Percentiles rank a stretch among this genome's conserved stretches.
These are phyloP conservation scores for Apolygus lucorum DNA, from an alignment of 1,140 invertebrate genomes.

Conservation along the genomic window DNA sequence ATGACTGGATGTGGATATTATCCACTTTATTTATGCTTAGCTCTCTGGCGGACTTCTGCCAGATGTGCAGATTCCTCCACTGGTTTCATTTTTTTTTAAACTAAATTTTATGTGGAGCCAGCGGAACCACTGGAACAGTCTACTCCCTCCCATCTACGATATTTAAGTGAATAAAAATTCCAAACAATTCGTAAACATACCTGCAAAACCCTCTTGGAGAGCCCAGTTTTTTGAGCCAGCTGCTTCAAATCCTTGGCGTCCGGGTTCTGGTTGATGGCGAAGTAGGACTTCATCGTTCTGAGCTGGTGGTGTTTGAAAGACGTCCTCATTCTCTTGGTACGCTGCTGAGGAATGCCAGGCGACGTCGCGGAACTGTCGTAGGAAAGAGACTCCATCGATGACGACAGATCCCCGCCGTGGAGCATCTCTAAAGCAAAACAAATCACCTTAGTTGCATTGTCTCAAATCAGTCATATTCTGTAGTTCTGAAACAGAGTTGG, in stretches of 20 bases:
- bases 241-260: conserved; percentile 94
- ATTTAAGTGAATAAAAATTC: too few relatives aligned
- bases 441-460: conserved; percentile 4
- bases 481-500: too few relatives aligned
- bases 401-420: conserved; percentile 60
- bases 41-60: too few relatives aligned
- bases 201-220: conserved; percentile 92
- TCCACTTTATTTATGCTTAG: too few relatives aligned
- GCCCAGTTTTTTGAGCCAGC: conserved; percentile 89
- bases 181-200: too few relatives aligned
- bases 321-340: conserved; percentile 88
- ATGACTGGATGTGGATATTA: too few relatives aligned
- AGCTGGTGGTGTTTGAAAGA: conserved; percentile 95
- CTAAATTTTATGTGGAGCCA: too few relatives aligned
- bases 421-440: conserved; percentile 49
- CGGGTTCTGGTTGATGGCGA: conserved; percentile 94
- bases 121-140: too few relatives aligned
- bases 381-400: conserved; percentile 65
- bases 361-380: conserved; percentile 61
- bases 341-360: conserved; percentile 45
- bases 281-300: conserved; percentile 95
- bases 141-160: too few relatives aligned
- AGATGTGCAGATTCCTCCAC: too few relatives aligned
- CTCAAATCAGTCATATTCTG: too few relatives aligned
- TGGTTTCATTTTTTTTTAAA: too few relatives aligned